These are phyloP conservation scores for Uropetala carovei DNA, from an alignment of 2,888 invertebrate species.

Conservation along the genomic window DNA sequence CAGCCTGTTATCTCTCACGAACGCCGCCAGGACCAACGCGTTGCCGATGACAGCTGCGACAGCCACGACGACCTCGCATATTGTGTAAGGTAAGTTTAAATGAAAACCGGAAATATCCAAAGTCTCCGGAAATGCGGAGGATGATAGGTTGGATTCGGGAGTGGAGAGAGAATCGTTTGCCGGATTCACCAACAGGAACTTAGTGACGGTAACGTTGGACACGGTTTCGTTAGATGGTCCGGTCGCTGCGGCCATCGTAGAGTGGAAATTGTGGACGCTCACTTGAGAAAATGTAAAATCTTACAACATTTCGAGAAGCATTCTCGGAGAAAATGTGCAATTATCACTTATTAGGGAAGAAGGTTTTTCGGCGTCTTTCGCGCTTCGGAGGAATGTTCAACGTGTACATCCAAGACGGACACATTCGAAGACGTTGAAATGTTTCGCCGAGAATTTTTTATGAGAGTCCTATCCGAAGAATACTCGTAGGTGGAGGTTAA, in stretches of 20 bases:
- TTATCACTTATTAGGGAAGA: background rate
- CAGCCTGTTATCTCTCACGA: slow-evolving; percentile 86
- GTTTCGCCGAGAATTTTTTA: background rate
- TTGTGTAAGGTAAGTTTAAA: slow-evolving; percentile 86
- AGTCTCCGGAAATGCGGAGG: slow-evolving; percentile 17
- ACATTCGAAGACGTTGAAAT: too few relatives aligned
- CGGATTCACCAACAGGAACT: background rate
- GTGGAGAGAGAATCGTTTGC: background rate
- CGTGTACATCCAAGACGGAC: too few relatives aligned
- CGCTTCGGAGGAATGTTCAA: background rate
- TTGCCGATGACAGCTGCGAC: slow-evolving; percentile 90
- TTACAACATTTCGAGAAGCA: background rate
- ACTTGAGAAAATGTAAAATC: background rate
- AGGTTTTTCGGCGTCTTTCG: background rate
- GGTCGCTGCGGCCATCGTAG: slow-evolving; percentile 17
- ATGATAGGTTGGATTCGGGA: background rate
- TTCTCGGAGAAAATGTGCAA: background rate
- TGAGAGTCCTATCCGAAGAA: background rate
- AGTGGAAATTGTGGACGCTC: background rate
- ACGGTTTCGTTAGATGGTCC: background rate
- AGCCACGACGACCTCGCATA: slow-evolving; percentile 89
- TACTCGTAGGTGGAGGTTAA: background rate
- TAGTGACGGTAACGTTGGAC: background rate
- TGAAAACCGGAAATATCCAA: slow-evolving; percentile 74
- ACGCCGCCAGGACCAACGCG: slow-evolving; percentile 90